Evolutionary conservation across 1,140 invertebrate species (phyloP), one percentile per base, ranked within the genome.

Genomic region (Antheraea mylitta): DNA sequence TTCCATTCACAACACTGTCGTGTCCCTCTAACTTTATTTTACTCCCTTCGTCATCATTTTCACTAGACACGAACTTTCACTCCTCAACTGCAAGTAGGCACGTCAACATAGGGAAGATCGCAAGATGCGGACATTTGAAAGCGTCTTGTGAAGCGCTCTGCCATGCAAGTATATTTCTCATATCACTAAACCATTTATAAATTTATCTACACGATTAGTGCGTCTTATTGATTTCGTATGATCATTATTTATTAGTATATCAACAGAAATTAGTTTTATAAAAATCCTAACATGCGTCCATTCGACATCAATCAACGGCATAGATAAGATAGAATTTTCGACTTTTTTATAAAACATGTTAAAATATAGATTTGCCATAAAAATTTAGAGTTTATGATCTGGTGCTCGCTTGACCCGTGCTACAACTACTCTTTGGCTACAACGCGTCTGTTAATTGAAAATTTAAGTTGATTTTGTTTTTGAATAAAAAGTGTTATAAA

Each of bases 21-120:
- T 42, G 67, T 72, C 62, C 62, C 58, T 69, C 76, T 66, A 66
- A 59, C 72, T 65, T 60, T 67, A 79, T 72, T 78, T 72, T 64
- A 78, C 70, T 68, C 66, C 63, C 48, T 68, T 74, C 59, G 66
- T 67, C 69, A 62, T 66, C 82, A 87, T 86, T 84, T 82, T 84
- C 77, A 74, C 75, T 62, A 19, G 58, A 30, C 72, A 59, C 77
- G 69, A 82, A 90, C 88, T 90, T 90, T 90, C 88, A 90, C 86
- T 83, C 68, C 72, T 73, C 79, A 62, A 48, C 77, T 79, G 70
- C 67, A 66, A 72, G 58, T 71, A 78, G 73, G 86, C 78, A 88
- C 85, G 86, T 88, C 83, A 79, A 81, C 76, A 79, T 77, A 70
- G 82, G 84, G 79, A 77, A 71, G 75, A 79, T 76, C 75, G 74